phyloP scores from a whole-genome alignment of 2,888 invertebrate species.

The Meliscaeva auricollis region DNA sequence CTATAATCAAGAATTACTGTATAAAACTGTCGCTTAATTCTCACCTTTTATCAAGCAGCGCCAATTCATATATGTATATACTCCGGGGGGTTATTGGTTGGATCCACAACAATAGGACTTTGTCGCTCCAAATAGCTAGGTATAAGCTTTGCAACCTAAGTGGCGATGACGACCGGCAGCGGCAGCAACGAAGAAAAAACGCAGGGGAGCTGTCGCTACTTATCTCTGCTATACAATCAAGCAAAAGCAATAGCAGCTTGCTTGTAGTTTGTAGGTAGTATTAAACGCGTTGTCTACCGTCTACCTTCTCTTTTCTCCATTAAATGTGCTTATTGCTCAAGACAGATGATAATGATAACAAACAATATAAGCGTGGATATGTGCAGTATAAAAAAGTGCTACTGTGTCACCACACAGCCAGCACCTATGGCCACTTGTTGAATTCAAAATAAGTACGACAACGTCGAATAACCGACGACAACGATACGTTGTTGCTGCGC shows the following conservation, averaged over 20 bases:
- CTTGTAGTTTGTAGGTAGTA: too few species aligned
- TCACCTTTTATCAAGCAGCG: slow-evolving; percentile 69
- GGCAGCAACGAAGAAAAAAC: background rate
- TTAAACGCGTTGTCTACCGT: too few species aligned
- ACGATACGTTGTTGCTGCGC: slow-evolving; percentile 56
- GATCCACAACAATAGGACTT: slow-evolving; percentile 45
- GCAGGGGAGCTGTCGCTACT: background rate
- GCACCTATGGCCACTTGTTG: slow-evolving; percentile 70
- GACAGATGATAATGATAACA: slow-evolving; percentile 1
- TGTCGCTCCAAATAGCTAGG: slow-evolving; percentile 3
- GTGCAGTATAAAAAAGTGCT: slow-evolving; percentile 38
- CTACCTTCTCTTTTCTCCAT: background rate
- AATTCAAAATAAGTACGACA: slow-evolving; percentile 44
- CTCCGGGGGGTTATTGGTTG: background rate
- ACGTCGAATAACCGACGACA: background rate
- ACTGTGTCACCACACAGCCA: too few species aligned
- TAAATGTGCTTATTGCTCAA: background rate
- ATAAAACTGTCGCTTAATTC: slow-evolving; percentile 70
- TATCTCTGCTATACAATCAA: slow-evolving; percentile 17
- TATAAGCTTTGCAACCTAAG: background rate
- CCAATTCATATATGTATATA: slow-evolving; percentile 49
- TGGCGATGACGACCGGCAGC: slow-evolving; percentile 4
- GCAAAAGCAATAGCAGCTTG: background rate
- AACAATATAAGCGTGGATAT: slow-evolving; percentile 39
- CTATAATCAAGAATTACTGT: slow-evolving; percentile 48